A percentile compares a stretch with the other conserved stretches of the same genome.
These are phyloP conservation scores for Eupithecia abbreviata DNA, from an alignment of 2,888 invertebrate species.

Conservation along the genomic window DNA sequence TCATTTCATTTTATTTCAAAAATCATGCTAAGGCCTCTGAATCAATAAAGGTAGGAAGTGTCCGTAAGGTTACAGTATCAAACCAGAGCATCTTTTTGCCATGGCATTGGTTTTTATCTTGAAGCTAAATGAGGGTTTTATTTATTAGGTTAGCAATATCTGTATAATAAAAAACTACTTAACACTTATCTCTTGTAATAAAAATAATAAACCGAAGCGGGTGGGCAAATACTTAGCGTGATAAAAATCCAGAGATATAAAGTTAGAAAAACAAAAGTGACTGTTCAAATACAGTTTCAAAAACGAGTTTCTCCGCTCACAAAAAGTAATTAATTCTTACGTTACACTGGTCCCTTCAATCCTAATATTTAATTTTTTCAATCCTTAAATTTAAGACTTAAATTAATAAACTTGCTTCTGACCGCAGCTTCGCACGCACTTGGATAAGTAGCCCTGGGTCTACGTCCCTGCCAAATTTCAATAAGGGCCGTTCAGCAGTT, in stretches of 20 bases:
- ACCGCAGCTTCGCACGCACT: no score
- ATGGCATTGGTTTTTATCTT: background rate
- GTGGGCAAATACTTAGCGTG: background rate
- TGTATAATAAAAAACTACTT: background rate
- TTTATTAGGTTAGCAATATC: background rate
- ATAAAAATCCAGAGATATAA: background rate
- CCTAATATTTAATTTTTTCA: no score
- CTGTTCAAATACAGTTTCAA: no score
- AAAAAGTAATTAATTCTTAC: no score
- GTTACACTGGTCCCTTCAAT: no score
- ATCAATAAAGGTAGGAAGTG: background rate
- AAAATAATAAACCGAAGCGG: background rate
- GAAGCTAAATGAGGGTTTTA: background rate
- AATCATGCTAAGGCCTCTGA: background rate
- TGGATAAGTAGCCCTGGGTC: no score
- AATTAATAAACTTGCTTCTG: no score
- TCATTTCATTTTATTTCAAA: background rate
- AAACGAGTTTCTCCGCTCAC: no score
- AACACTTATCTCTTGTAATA: background rate
- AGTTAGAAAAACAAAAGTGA: background rate
- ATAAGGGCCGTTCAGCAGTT: no score
- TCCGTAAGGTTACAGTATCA: background rate
- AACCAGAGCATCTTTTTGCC: background rate
- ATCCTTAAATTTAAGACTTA: no score
- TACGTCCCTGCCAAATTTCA: no score